These are phyloP conservation scores for Gouania willdenowi DNA, from an alignment of 2,797 vertebrate species.

Conservation along the genomic window DNA sequence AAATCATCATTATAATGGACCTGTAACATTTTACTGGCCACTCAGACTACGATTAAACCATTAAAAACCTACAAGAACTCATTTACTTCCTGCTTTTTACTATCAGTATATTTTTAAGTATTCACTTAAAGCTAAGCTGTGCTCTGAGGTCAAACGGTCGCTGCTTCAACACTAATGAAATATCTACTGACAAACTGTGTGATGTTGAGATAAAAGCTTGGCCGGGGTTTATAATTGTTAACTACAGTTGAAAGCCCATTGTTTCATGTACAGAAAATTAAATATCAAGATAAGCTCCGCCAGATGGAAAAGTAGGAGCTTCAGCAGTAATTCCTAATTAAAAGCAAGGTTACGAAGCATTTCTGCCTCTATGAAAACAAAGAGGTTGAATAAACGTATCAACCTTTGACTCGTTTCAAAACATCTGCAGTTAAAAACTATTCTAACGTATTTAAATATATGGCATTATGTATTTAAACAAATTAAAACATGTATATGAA, in stretches of 20 bases:
- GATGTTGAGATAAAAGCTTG: slow-evolving; percentile 1
- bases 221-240: slow-evolving; percentile 5
- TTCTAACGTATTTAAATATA: slow-evolving; percentile 26
- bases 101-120: too few species aligned
- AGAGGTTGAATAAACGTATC: background rate
- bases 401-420: background rate
- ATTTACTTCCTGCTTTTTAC: too few species aligned
- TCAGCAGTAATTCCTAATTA: background rate
- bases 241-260: slow-evolving; percentile 4
- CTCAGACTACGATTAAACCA: slow-evolving; percentile 53
- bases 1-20: slow-evolving; percentile 48
- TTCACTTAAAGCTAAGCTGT: slow-evolving; percentile 14
- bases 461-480: slow-evolving; percentile 44
- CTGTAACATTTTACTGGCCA: slow-evolving; percentile 45
- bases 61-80: too few species aligned
- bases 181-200: too few species aligned
- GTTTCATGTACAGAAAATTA: too few species aligned
- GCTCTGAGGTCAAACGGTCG: slow-evolving; percentile 21
- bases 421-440: slow-evolving; percentile 6
- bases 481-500: slow-evolving; percentile 60
- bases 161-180: slow-evolving; percentile 11
- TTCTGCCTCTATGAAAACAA: too few species aligned
- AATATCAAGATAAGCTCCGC: background rate
- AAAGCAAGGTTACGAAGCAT: too few species aligned
- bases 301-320: background rate